Conservation (phyloP, 2,888 invertebrate genomes). For the Nymphalis urticae region DNA sequence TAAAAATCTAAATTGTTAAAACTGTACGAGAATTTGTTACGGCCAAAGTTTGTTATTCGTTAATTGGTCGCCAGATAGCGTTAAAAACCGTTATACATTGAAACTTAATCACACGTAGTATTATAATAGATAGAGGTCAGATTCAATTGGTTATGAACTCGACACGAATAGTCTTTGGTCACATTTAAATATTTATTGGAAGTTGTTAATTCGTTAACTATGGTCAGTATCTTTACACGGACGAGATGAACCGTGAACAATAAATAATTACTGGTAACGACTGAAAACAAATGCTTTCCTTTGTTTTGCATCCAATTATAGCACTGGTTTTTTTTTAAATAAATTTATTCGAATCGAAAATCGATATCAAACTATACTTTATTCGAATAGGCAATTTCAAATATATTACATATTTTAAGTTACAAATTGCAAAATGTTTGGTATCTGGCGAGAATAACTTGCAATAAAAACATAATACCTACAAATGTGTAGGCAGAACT, state of each 20-base stretch:
- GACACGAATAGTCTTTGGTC: constrained; percentile 53
- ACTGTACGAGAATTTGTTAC: constrained; percentile 79
- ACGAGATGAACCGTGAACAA: constrained; percentile 71
- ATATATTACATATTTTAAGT: too few species aligned
- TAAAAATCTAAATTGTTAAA: constrained; percentile 76
- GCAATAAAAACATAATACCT: too few species aligned
- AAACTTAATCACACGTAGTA: constrained; percentile 31
- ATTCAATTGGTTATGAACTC: constrained; percentile 41
- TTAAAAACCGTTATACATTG: constrained; percentile 46
- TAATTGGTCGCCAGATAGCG: constrained; percentile 72
- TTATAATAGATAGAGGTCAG: constrained; percentile 31
- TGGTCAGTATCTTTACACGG: constrained; percentile 61
- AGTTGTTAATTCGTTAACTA: constrained; percentile 71
- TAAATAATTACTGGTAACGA: constrained; percentile 48
- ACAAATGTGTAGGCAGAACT: too few species aligned
- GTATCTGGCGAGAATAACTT: too few species aligned
- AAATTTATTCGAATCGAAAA: background rate
- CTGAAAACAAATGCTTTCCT: constrained; percentile 35
- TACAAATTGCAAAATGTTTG: too few species aligned
- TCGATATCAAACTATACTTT: background rate
- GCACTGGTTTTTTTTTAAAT: constrained; percentile 2
- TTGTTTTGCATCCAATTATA: constrained; percentile 29
- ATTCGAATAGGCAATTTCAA: background rate
- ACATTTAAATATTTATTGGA: constrained; percentile 69
- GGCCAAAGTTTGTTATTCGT: constrained; percentile 74